Evolutionary conservation across 2,113 vertebrate species (phyloP), one percentile per base, ranked within the genome.

Genomic region (Chionomys nivalis): DNA sequence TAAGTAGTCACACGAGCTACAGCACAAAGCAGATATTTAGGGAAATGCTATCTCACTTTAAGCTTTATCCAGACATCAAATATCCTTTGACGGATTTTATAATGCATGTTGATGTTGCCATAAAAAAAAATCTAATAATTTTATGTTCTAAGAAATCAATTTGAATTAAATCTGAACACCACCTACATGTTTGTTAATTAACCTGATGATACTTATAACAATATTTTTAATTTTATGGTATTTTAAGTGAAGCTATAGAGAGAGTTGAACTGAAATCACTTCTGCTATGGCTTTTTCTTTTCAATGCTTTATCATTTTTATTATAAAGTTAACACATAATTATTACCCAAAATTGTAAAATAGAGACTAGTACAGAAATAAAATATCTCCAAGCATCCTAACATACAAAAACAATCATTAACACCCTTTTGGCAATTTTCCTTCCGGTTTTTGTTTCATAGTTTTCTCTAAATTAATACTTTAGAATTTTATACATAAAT

Each of bases 151-250:
- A 81, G 58, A 91, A 94, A 96, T 89, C 72, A 89, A 81, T 93
- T 86, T 86, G 66, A 52, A 72, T 95, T 95, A 91, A 97, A 89
- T 93, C 89, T 91, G 95, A 97, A 76, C 3, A 92, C 13, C 82
- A 94, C 19, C 3, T 94, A 82, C 61, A 85, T 17, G 87, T 72
- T 97, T 91, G 66, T 86, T 96, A 95, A 97, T 97, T 96, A 97
- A 95, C 78, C 83, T 94, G 61, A 31, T 94, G 83, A 93, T 79
- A 93, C 61, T 93, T 93, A 73, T 44, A 89, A 87, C 36, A 93
- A 73, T 92, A 94, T 90, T 94, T 95, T 95, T 44, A 95, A 86
- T 52, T 96, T 95, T 93, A 89, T 95, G 52, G 23, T 82, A 75
- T 91, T 91, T 95, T 66, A 96, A 93, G 61, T 93, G 33, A 94